Evolutionary conservation across 1,140 invertebrate genomes (phyloP).

Genomic region (Aphaenogaster rudis): DNA sequence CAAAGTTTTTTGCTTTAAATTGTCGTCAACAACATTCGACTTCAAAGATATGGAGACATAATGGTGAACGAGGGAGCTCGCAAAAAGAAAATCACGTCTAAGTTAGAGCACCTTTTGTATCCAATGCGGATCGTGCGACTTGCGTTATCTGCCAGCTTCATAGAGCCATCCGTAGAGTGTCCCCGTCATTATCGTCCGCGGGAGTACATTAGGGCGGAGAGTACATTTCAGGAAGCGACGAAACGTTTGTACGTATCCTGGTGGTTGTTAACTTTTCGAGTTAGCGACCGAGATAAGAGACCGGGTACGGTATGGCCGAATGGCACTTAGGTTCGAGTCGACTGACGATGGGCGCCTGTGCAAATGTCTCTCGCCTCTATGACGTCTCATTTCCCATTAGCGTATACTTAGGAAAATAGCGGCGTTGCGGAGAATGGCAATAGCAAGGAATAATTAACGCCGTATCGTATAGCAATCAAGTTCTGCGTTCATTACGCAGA

Average conservation of each 20-base stretch:
- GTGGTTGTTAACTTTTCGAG: slow-evolving; percentile 75
- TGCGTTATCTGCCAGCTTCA: slow-evolving; percentile 45
- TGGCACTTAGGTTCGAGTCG: slow-evolving; percentile 51
- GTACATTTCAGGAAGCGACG: slow-evolving; percentile 65
- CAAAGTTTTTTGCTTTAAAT: slow-evolving; percentile 68
- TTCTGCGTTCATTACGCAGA: not conserved
- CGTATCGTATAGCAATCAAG: not conserved
- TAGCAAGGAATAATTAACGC: slow-evolving; percentile 7
- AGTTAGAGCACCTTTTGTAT: not conserved
- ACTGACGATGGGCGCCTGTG: slow-evolving; percentile 44
- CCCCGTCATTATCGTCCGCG: slow-evolving; percentile 66
- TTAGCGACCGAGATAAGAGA: slow-evolving; percentile 71
- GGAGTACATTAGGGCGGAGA: slow-evolving; percentile 44
- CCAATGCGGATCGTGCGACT: not conserved
- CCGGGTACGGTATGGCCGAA: slow-evolving; percentile 46
- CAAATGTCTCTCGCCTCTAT: slow-evolving; percentile 55
- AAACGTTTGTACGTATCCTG: slow-evolving; percentile 70
- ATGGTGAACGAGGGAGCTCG: slow-evolving; percentile 31
- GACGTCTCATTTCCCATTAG: slow-evolving; percentile 35
- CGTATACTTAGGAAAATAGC: slow-evolving; percentile 43
- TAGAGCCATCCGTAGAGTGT: slow-evolving; percentile 25
- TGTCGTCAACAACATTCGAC: slow-evolving; percentile 45
- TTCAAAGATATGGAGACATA: slow-evolving; percentile 36
- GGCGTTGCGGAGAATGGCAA: not conserved
- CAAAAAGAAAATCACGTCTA: slow-evolving; percentile 9